These are phyloP conservation scores for Rhadinocentrus ornatus DNA, from an alignment of 2,797 vertebrate species.

Conservation along the genomic window DNA sequence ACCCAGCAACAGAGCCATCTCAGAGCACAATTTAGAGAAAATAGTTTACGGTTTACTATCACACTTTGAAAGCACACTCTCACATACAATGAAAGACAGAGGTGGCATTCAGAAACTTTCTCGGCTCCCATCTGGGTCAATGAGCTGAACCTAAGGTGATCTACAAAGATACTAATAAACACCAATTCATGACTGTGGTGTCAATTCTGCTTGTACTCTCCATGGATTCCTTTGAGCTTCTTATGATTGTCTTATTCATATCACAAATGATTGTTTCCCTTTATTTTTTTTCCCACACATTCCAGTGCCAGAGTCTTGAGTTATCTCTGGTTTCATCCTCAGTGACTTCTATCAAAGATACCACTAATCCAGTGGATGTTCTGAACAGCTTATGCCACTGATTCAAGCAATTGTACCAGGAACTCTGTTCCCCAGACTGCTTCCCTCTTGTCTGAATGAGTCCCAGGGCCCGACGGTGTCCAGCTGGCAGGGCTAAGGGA, in stretches of 20 bases:
- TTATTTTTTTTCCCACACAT: constrained; percentile 58
- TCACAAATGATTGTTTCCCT: constrained; percentile 23
- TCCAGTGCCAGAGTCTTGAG: constrained; percentile 40
- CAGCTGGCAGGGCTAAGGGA: constrained; percentile 68
- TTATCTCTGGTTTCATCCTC: constrained; percentile 52
- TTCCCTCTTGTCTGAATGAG: constrained; percentile 54
- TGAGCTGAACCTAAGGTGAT: constrained; percentile 65
- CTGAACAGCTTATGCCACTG: constrained; percentile 47
- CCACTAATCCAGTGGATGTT: constrained; percentile 61
- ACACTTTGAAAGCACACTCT: constrained; percentile 32
- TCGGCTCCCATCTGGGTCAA: constrained; percentile 55
- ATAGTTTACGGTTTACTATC: constrained; percentile 1
- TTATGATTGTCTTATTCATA: constrained; percentile 41
- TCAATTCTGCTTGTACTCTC: constrained; percentile 26
- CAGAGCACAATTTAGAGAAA: background rate
- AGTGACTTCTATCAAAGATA: constrained; percentile 52
- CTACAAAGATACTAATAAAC: constrained; percentile 48
- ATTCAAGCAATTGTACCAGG: constrained; percentile 52
- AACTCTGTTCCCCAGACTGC: constrained; percentile 38
- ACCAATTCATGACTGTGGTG: constrained; percentile 22
- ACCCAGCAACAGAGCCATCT: background rate
- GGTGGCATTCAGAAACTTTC: constrained; percentile 39
- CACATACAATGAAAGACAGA: constrained; percentile 34
- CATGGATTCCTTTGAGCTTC: constrained; percentile 28
- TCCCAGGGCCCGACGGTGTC: constrained; percentile 50